Percentiles rank a stretch among this genome's conserved stretches.
These are phyloP conservation scores for Litocranius walleri DNA, from an alignment of 2,113 vertebrate species.

Conservation along the genomic window DNA sequence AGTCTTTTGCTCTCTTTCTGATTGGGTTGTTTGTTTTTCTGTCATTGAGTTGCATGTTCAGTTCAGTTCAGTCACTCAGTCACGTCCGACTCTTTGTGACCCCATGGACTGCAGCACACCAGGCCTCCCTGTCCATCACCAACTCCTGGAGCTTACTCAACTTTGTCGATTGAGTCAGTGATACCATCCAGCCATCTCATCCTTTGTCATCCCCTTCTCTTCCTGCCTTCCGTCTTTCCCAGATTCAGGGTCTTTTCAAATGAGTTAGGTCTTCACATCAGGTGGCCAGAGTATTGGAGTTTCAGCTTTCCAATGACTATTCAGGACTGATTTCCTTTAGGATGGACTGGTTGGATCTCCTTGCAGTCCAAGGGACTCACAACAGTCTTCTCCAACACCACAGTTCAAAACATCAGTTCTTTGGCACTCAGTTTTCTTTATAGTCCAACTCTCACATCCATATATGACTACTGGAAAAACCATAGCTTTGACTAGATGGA, in stretches of 20 bases:
- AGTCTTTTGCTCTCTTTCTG: background rate
- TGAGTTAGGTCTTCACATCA: background rate
- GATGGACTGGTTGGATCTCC: background rate
- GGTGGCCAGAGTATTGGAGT: background rate
- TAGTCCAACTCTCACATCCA: background rate
- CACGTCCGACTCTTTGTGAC: background rate
- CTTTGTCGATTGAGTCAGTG: background rate
- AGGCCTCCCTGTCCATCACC: background rate
- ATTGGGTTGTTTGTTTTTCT: background rate
- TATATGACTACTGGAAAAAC: background rate
- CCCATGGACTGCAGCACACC: background rate
- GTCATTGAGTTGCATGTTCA: background rate
- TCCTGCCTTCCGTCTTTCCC: background rate
- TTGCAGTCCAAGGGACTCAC: background rate
- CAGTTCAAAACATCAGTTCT: background rate
- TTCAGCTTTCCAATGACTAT: background rate
- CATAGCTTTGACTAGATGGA: background rate
- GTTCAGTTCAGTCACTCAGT: background rate
- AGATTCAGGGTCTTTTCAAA: background rate
- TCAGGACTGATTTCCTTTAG: background rate
- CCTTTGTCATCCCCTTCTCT: background rate
- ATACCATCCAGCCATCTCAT: background rate
- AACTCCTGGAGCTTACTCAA: background rate
- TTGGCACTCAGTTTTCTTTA: background rate
- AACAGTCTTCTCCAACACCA: background rate